Base-by-base conservation (phyloP, 64 coral and sea anemone species). In the Actinia tenebrosa region DNA sequence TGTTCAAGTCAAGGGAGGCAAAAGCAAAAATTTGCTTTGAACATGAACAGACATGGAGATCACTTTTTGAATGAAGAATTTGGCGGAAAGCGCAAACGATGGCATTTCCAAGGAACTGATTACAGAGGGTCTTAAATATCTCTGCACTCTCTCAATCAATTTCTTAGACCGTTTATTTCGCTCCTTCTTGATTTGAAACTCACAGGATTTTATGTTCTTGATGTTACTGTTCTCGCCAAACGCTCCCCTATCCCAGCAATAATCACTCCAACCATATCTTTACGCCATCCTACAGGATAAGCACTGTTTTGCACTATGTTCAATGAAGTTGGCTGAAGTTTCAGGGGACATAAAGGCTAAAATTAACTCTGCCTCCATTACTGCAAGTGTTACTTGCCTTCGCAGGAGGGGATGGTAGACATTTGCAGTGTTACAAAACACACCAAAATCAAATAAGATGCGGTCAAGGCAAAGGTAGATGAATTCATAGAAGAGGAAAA, bases 271-370 rank as follows among this genome's bases (percentile, higher is more conserved):
- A 37, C 30, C 30, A 37, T 37, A 37, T 37, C 30, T 37, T 37
- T 37, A 37, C 30, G 30, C 30, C 30, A 37, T 54, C 62, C 87
- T 23, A n/a, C 17, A 64, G 77, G 80, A 18, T 79, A 90, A 46
- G 72, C 53, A 19, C n/a, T 90, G 17, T 90, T 94, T 84, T 94
- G 92, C 85, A 54, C 60, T 22, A 43, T 87, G 44, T 83, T 94
- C 46, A 89, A 94, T 69, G 92, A 94, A 16, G 88, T 89, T 94
- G 8, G 23, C 56, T 59, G 80, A 89, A 25, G 87, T 71, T 59
- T 81, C 56, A 17, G 43, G 52, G 0, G 46, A 27, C 7, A 72
- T 53, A n/a, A 20, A 44, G 22, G 17, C 45, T 4, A 78, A 42
- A 7, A 90, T 91, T 16, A 84, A 80, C 77, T 68, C 81, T 0